Conservation (phyloP, 2,888 invertebrate species). For the Baccha elongata region DNA sequence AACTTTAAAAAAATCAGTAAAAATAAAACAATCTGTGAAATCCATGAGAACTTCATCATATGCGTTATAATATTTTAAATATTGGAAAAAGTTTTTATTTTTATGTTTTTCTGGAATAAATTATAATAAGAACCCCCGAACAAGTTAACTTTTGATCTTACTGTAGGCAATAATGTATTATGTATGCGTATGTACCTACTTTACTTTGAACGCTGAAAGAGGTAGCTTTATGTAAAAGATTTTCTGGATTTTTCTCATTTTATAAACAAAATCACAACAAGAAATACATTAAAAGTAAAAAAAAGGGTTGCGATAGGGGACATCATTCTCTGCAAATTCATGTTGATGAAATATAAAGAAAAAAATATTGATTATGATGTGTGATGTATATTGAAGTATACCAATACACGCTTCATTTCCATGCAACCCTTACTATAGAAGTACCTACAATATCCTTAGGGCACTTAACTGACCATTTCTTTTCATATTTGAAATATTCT, state of each 20-base stretch:
- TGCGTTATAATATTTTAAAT: constrained; percentile 30
- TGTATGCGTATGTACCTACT: neutral
- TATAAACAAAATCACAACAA: constrained; percentile 62
- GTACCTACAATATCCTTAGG: constrained; percentile 9
- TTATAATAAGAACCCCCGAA: constrained; percentile 40
- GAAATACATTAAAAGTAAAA: neutral
- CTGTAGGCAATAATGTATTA: neutral
- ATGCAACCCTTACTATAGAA: constrained; percentile 7
- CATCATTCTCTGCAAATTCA: constrained; percentile 18
- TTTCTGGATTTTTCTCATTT: constrained; percentile 61
- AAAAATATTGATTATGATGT: constrained; percentile 52
- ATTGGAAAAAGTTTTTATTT: constrained; percentile 49
- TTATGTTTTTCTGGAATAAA: constrained; percentile 54
- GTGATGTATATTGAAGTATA: neutral
- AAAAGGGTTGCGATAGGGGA: constrained; percentile 24
- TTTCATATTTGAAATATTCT: constrained; percentile 14
- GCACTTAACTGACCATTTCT: constrained; percentile 18
- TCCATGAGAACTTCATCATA: constrained; percentile 57
- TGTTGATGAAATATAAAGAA: constrained; percentile 37
- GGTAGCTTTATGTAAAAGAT: constrained; percentile 44
- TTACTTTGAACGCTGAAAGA: neutral
- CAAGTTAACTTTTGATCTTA: constrained; percentile 29
- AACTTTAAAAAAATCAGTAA: constrained; percentile 13
- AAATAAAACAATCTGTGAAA: constrained; percentile 1
- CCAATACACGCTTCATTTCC: neutral